Evolutionary conservation across 2,888 invertebrate species (phyloP).

Genomic region (Lasius platythorax): DNA sequence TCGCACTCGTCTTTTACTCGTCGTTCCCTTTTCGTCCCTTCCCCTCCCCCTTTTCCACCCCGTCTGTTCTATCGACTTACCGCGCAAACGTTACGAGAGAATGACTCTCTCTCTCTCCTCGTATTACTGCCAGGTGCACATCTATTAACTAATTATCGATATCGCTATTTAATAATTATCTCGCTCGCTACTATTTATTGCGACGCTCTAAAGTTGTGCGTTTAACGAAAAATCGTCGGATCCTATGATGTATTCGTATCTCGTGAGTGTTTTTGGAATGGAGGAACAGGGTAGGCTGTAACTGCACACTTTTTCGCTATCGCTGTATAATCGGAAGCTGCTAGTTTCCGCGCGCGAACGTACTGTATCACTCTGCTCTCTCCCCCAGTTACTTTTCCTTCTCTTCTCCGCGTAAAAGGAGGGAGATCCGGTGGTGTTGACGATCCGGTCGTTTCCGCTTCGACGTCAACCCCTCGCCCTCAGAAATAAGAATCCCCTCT

Average conservation of each 20-base stretch:
- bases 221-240: constrained; percentile 71
- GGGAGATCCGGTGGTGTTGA: constrained; percentile 32
- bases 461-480: constrained; percentile 17
- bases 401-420: constrained; percentile 15
- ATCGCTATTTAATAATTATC: constrained; percentile 73
- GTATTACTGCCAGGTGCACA: constrained; percentile 57
- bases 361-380: constrained; percentile 17
- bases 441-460: constrained; percentile 29
- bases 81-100: constrained; percentile 18
- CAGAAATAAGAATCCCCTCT: constrained; percentile 41
- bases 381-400: not conserved
- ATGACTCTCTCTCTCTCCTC: constrained; percentile 38
- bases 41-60: constrained; percentile 25
- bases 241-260: constrained; percentile 72
- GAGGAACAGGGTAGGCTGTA: constrained; percentile 85
- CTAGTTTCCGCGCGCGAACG: constrained; percentile 48
- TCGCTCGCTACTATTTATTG: constrained; percentile 70
- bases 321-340: constrained; percentile 69
- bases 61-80: constrained; percentile 31
- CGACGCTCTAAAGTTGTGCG: constrained; percentile 53
- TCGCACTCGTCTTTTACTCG: constrained; percentile 73
- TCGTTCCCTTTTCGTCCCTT: not conserved
- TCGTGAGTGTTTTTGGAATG: constrained; percentile 80
- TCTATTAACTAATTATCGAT: constrained; percentile 65
- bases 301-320: constrained; percentile 80